Base-by-base conservation (phyloP, 2,888 invertebrate genomes). In the Lithophane semibrunnea region DNA sequence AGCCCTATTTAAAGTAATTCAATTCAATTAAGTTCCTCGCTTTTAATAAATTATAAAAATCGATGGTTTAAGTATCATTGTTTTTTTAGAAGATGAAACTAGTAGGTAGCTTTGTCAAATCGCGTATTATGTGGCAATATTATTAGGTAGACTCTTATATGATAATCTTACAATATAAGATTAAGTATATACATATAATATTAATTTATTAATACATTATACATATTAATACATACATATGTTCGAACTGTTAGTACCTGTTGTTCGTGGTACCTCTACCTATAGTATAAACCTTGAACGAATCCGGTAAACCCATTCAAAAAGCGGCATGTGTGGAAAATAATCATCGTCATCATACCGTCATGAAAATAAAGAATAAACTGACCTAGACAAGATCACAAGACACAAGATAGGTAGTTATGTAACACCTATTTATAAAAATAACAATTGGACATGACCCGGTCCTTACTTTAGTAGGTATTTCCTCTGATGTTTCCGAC, bases 401-500 rank as follows among this genome's bases (percentile, higher is more conserved):
- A 49, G 29, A 16, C 56, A 24, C 37, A 56, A 54, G 37, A 13
- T n/a, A 56, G 8, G 24, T 56, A 49, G 5, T 16, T 71, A 71
- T 8, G n/a, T 73, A 24, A 56, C 1, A 44, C 44, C 9, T 71
- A 47, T 16, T 8, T 47, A 68, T 60, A 63, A 60, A 56, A 56
- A 79, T 52, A 54, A 21, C n/a, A 79, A 21, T 44, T 72, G 44
- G 44, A 54, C 52, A 60, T 73, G 64, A 72, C 72, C 71, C n/a
- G 3, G 8, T 70, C n/a, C 64, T 49, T 63, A 70, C 13, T 37
- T 47, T 37, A 12, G 8, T 47, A 79, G 21, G 29, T 66, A 67
- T 52, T 65, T 78, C 37, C 12, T 52, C 64, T 72, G 52, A 73
- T 79, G 58, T 79, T 73, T 58, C 21, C 73, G 37, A 29, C 21